Conservation (phyloP, 1,140 invertebrate species). For the Zelostemma sp. region DNA sequence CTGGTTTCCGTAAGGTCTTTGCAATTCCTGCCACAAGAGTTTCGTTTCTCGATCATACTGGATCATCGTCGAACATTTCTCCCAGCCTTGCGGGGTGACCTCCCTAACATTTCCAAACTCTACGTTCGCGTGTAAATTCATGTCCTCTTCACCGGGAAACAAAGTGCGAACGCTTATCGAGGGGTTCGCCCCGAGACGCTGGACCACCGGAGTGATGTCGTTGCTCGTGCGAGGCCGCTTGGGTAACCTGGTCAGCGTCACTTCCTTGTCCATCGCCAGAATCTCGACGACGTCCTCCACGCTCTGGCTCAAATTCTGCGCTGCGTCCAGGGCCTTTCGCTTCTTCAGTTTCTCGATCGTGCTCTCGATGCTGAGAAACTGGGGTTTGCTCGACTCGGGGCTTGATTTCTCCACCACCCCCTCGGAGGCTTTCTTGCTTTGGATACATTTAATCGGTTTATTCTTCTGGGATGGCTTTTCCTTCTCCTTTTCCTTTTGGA, state of each 20-base stretch:
- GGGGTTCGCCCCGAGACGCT: conserved; percentile 78
- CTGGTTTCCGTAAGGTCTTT: conserved; percentile 87
- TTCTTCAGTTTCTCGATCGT: conserved; percentile 67
- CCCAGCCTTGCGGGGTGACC: conserved; percentile 83
- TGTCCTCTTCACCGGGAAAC: conserved; percentile 84
- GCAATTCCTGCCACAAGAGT: conserved; percentile 82
- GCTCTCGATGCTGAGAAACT: conserved; percentile 58
- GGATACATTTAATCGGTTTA: too few species aligned
- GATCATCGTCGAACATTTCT: conserved; percentile 81
- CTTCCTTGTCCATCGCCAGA: conserved; percentile 67
- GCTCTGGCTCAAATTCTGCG: conserved; percentile 22
- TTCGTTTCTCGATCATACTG: conserved; percentile 87
- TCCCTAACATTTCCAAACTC: conserved; percentile 78
- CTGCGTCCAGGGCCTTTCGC: conserved; percentile 58
- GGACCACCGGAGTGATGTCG: conserved; percentile 67
- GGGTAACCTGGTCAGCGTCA: conserved; percentile 65
- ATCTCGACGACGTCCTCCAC: conserved; percentile 62
- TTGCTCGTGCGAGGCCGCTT: conserved; percentile 58
- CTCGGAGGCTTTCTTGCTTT: neutral
- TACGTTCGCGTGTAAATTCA: conserved; percentile 80
- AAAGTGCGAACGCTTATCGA: conserved; percentile 84
- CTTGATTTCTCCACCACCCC: conserved; percentile 34
- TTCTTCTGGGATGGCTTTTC: conserved; percentile 71
- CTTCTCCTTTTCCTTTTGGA: conserved; percentile 60
- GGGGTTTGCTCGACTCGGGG: conserved; percentile 29